Evolutionary conservation across 2,888 invertebrate species (phyloP), one percentile per base, ranked within the genome.

Genomic region (Sycophila texana): DNA sequence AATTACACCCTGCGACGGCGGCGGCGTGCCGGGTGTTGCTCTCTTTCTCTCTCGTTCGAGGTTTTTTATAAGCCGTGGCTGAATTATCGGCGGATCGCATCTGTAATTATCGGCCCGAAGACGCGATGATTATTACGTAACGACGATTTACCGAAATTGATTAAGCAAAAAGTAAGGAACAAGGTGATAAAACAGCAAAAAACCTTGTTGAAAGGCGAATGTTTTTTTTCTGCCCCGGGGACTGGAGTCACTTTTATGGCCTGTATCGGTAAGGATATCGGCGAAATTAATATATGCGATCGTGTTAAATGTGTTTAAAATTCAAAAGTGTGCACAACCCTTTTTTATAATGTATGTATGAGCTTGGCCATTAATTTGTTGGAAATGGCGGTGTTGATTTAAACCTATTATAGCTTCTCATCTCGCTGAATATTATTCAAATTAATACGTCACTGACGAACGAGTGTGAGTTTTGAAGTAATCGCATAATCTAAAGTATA

Each of bases 81-180:
- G 74, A 79, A 74, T 80, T 75, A 75, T 75, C 63, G 57, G 14
- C 26, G 70, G 66, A 60, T 72, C 75, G 67, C 60, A 71, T 72
- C 76, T 80, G 53, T 80, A 70, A 80, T 80, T 72, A 80, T 76
- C 72, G 12, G 5, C 49, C 55, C 58, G 60, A 66, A 20, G 68
- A 66, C 61, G 67, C 67, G 79, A 73, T 73, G 72, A 76, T 73
- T 76, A 61, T 75, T 80, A 60, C 67, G 61, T 67, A 76, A 76
- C 60, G 75, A 61, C 72, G 79, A 76, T 80, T 76, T 76, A 80
- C 75, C 68, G 72, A 73, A 80, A 80, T 80, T 80, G 79, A 80
- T 80, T 80, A 80, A 75, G 75, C 72, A 80, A 76, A 80, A 80
- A 76, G 68, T 76, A 5, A 60, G 16, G 18, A 10, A 70, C 74